Percentiles rank a stretch among this genome's conserved stretches.
Conservation (phyloP, 2,888 invertebrate genomes). For the Coleophora flavipennella region DNA sequence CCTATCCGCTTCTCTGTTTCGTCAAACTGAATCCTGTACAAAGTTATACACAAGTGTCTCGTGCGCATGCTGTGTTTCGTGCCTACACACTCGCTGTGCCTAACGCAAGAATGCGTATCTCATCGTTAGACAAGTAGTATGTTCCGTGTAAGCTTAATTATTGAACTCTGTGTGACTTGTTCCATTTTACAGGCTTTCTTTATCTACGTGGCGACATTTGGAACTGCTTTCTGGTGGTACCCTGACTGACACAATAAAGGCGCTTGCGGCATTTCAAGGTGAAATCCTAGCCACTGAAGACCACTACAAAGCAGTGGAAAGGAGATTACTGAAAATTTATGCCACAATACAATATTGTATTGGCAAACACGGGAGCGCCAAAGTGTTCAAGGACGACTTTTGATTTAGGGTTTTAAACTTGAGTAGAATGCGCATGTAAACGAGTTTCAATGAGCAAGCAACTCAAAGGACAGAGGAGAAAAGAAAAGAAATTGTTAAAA, state of each 20-base stretch:
- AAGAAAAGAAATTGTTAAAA: no score
- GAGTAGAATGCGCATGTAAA: no score
- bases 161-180: neutral
- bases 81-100: no score
- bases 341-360: slow-evolving; percentile 85
- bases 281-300: slow-evolving; percentile 77
- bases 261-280: slow-evolving; percentile 68
- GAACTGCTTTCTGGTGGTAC: slow-evolving; percentile 80
- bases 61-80: no score
- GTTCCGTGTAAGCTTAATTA: neutral
- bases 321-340: slow-evolving; percentile 81
- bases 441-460: no score
- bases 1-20: no score
- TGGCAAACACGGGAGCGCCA: slow-evolving; percentile 67
- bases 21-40: no score
- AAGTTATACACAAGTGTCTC: no score
- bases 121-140: no score
- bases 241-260: slow-evolving; percentile 69
- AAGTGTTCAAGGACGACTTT: slow-evolving; percentile 40
- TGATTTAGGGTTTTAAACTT: neutral
- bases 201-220: slow-evolving; percentile 80
- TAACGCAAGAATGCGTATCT: no score
- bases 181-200: slow-evolving; percentile 72
- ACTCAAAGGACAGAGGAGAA: no score
- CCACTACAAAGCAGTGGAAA: slow-evolving; percentile 83